phyloP scores from a whole-genome alignment of 2,797 vertebrate genomes.

The Babyrousa celebensis region DNA sequence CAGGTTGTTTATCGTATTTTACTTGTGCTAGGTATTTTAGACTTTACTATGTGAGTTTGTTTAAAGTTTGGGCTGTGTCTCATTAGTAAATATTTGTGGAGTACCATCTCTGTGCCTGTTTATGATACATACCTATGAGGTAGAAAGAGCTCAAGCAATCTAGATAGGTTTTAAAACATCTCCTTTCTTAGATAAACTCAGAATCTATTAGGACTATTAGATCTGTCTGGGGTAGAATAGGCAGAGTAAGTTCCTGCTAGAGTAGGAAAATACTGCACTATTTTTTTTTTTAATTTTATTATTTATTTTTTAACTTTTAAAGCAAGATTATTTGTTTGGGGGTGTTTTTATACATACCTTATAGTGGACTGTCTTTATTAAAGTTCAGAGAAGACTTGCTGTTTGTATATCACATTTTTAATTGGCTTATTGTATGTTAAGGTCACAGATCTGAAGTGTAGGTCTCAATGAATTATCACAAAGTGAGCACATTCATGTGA shows the following conservation, averaged over 20 bases:
- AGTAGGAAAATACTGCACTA: slow-evolving; percentile 8
- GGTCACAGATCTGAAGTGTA: neutral
- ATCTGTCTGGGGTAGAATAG: slow-evolving; percentile 60
- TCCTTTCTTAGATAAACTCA: slow-evolving; percentile 50
- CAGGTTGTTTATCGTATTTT: slow-evolving; percentile 40
- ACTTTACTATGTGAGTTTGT: slow-evolving; percentile 75
- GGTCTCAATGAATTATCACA: slow-evolving; percentile 32
- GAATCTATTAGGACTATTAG: slow-evolving; percentile 38
- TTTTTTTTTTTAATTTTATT: neutral
- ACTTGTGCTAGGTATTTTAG: slow-evolving; percentile 56
- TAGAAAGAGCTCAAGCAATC: slow-evolving; percentile 71
- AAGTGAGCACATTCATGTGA: neutral
- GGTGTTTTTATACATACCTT: neutral
- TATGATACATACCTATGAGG: slow-evolving; percentile 65
- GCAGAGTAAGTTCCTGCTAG: slow-evolving; percentile 2
- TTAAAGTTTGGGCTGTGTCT: slow-evolving; percentile 77
- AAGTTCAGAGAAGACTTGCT: slow-evolving; percentile 44
- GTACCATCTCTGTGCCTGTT: slow-evolving; percentile 59
- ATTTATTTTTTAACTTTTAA: slow-evolving; percentile 29
- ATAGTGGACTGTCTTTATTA: slow-evolving; percentile 49
- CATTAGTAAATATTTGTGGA: slow-evolving; percentile 82
- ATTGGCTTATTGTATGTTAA: slow-evolving; percentile 23
- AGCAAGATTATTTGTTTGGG: neutral
- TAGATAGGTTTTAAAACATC: slow-evolving; percentile 54
- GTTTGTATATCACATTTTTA: slow-evolving; percentile 60